Evolutionary conservation across 2,113 vertebrate genomes (phyloP).

Genomic region (Orientallactaga bullata): DNA sequence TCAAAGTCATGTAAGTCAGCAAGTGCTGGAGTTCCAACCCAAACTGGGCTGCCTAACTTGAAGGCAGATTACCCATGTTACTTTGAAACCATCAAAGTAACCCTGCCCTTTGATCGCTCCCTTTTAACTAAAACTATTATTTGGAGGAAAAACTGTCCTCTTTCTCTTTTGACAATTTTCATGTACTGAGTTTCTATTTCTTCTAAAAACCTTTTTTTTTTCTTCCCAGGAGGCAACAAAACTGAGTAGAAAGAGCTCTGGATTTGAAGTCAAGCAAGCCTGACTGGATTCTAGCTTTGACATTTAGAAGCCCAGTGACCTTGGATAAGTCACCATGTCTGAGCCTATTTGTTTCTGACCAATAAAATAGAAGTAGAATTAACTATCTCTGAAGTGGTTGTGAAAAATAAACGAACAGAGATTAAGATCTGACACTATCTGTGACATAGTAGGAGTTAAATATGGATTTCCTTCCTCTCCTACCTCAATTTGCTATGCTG

Average conservation of each 20-base stretch:
- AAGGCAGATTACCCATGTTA: neutral
- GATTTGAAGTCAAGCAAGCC: conserved; percentile 47
- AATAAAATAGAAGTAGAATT: conserved; percentile 48
- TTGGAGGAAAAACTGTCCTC: neutral
- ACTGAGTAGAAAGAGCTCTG: conserved; percentile 46
- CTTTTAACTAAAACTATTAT: conserved; percentile 54
- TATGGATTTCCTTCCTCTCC: neutral
- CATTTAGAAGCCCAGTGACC: neutral
- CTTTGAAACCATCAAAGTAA: conserved; percentile 51
- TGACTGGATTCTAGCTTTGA: conserved; percentile 50
- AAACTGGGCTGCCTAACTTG: conserved; percentile 27
- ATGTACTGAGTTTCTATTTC: conserved; percentile 38
- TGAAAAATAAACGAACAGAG: conserved; percentile 44
- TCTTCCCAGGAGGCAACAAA: conserved; percentile 43
- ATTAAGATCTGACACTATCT: neutral
- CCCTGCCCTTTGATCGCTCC: conserved; percentile 56
- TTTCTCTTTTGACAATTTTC: conserved; percentile 50
- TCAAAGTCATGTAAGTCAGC: conserved; percentile 29
- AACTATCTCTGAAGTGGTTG: neutral
- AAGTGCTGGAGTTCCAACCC: neutral
- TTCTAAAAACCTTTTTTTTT: conserved; percentile 43
- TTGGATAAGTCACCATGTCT: conserved; percentile 61
- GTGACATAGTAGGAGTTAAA: conserved; percentile 31
- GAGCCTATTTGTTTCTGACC: conserved; percentile 38
- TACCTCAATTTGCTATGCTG: neutral